Evolutionary conservation across 2,797 vertebrate species (phyloP).

Genomic region (Yasuhikotakia modesta): DNA sequence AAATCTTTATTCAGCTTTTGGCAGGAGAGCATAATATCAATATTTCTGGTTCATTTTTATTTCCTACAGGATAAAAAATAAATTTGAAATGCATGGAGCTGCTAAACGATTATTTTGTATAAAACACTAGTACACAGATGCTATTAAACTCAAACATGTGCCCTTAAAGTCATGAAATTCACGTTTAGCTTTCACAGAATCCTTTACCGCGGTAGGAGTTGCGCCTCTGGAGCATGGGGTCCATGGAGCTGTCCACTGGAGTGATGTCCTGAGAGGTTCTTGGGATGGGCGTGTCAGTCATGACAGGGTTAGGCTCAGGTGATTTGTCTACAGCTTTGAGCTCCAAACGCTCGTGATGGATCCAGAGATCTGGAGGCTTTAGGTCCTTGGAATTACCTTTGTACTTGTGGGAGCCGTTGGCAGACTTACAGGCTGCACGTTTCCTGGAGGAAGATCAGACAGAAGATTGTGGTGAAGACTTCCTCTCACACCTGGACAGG

Average conservation of each 20-base stretch:
- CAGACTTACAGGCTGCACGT: slow-evolving; percentile 92
- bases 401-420: slow-evolving; percentile 96
- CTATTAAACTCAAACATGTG: not conserved
- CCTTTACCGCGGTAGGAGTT: slow-evolving; percentile 93
- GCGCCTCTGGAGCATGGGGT: slow-evolving; percentile 90
- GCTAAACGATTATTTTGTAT: not conserved
- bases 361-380: slow-evolving; percentile 98
- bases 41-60: no score
- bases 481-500: not conserved
- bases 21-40: no score
- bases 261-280: slow-evolving; percentile 96
- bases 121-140: not conserved
- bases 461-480: not conserved
- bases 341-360: slow-evolving; percentile 95
- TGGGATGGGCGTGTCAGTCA: slow-evolving; percentile 96
- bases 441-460: slow-evolving; percentile 76
- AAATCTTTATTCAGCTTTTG: no score
- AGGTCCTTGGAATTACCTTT: slow-evolving; percentile 97
- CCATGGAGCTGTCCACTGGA: slow-evolving; percentile 88
- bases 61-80: no score
- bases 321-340: slow-evolving; percentile 98
- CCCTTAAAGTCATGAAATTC: not conserved
- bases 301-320: slow-evolving; percentile 93
- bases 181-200: not conserved
- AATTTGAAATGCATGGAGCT: no score